phyloP scores from a whole-genome alignment of 2,797 vertebrate species.

The Tragelaphus oryx region DNA sequence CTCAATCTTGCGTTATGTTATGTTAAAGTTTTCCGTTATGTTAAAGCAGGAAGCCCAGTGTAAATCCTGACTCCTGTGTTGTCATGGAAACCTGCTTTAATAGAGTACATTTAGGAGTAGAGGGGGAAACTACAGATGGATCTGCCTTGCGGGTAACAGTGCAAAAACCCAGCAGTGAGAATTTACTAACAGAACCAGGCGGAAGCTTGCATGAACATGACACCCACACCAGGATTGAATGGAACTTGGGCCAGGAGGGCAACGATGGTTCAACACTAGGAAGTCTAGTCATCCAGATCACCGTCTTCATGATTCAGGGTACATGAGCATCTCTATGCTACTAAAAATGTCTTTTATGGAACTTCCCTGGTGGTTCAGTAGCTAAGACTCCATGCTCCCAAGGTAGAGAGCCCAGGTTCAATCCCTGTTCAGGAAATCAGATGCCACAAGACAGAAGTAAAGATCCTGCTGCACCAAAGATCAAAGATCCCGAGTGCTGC shows the following conservation, averaged over 20 bases:
- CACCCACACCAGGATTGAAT: neutral
- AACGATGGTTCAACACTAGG: neutral
- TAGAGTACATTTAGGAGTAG: neutral
- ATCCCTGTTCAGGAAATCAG: neutral
- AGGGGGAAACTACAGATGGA: neutral
- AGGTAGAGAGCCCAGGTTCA: neutral
- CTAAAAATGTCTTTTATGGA: neutral
- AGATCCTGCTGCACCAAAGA: neutral
- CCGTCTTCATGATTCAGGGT: too few relatives aligned
- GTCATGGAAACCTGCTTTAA: neutral
- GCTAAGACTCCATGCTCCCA: neutral
- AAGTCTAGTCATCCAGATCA: neutral
- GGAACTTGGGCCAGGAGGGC: neutral
- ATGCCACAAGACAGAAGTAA: neutral
- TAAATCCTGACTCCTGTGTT: neutral
- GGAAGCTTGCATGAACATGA: neutral
- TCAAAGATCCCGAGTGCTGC: neutral
- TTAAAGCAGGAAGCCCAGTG: neutral
- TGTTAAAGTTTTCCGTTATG: neutral
- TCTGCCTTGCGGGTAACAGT: neutral
- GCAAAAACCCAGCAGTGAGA: neutral
- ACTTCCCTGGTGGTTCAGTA: neutral
- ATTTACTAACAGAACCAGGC: neutral
- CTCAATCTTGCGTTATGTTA: neutral
- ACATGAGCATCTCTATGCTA: neutral